phyloP scores from a whole-genome alignment of 2,888 invertebrate species.

The Rhynchonema sp. region DNA sequence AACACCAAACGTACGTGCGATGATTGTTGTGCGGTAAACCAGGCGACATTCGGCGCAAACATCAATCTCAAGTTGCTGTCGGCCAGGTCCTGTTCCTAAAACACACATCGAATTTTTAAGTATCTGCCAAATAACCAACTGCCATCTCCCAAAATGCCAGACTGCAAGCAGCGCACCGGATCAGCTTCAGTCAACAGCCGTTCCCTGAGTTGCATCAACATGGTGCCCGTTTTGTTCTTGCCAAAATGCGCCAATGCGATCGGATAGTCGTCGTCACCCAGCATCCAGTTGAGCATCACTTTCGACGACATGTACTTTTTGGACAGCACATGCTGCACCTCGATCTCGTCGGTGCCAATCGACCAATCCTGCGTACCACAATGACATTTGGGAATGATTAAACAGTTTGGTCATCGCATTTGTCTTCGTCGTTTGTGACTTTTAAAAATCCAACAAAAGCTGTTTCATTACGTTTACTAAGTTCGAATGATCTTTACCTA shows the following conservation, averaged over 20 bases:
- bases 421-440: too few species aligned
- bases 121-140: too few species aligned
- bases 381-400: conserved; percentile 4
- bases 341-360: conserved; percentile 17
- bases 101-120: too few species aligned
- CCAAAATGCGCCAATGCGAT: conserved; percentile 13
- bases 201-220: conserved; percentile 22
- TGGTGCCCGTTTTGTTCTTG: conserved; percentile 20
- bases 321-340: conserved; percentile 21
- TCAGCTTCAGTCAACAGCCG: conserved; percentile 9
- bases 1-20: too few species aligned
- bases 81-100: too few species aligned
- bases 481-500: conserved; percentile 4
- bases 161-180: background rate
- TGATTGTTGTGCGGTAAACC: background rate
- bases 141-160: background rate
- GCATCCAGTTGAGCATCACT: conserved; percentile 19
- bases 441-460: too few species aligned
- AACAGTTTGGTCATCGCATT: too few species aligned
- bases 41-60: background rate
- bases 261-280: conserved; percentile 10
- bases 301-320: conserved; percentile 17
- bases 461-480: too few species aligned
- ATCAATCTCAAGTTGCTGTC: background rate
- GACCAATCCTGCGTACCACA: conserved; percentile 18